Conservation (phyloP, 2,113 vertebrate genomes). For the Peromyscus leucopus region DNA sequence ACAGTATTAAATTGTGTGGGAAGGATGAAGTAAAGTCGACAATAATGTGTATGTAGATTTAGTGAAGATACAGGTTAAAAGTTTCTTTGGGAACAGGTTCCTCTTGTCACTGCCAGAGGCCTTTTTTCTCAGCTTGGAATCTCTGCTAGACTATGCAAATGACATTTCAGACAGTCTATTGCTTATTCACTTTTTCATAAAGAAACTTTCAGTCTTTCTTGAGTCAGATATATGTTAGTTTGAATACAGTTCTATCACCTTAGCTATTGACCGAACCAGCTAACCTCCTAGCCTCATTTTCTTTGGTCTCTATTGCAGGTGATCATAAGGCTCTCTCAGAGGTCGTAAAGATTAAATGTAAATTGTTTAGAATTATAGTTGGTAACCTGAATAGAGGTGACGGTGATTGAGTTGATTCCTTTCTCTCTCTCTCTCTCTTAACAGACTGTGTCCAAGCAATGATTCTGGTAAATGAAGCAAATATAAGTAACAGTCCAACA, state of each 20-base stretch:
- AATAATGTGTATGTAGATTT: background rate
- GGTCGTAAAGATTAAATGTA: slow-evolving; percentile 29
- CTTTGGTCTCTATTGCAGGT: slow-evolving; percentile 25
- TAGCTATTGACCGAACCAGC: slow-evolving; percentile 4
- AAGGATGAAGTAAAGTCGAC: background rate
- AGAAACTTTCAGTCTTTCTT: background rate
- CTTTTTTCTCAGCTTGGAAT: background rate
- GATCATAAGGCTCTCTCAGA: background rate
- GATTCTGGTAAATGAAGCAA: slow-evolving; percentile 86
- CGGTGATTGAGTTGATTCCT: background rate
- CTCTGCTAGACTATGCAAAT: background rate
- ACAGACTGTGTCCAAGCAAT: slow-evolving; percentile 86
- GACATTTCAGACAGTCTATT: background rate
- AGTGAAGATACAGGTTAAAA: background rate
- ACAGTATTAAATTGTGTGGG: background rate
- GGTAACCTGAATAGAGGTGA: slow-evolving; percentile 30
- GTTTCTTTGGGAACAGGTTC: background rate
- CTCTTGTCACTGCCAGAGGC: background rate
- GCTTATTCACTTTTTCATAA: background rate
- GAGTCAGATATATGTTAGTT: slow-evolving; percentile 24
- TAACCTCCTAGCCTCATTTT: background rate
- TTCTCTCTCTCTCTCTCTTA: slow-evolving; percentile 38
- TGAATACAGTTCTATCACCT: slow-evolving; percentile 18
- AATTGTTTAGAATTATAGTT: background rate
- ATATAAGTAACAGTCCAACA: slow-evolving; percentile 77